A percentile compares a stretch with the other conserved stretches of the same genome.
These are phyloP conservation scores for Psophia crepitans DNA, from an alignment of 2,113 vertebrate species.

Conservation along the genomic window DNA sequence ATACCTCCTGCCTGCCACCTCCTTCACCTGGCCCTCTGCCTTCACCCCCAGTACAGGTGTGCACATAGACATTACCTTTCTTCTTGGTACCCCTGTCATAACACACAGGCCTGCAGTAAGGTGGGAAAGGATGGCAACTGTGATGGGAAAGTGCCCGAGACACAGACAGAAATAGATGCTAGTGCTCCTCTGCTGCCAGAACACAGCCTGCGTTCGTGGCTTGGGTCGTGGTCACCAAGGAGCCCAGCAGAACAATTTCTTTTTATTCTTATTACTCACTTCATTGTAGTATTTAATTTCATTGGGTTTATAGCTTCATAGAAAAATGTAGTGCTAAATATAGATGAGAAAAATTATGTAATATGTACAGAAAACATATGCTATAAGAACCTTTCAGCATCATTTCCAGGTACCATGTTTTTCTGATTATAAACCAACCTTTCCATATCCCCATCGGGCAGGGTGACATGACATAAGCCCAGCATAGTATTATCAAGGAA, in stretches of 20 bases:
- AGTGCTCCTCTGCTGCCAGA: background rate
- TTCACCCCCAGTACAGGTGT: background rate
- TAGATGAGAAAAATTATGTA: background rate
- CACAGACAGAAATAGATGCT: background rate
- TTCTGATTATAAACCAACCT: background rate
- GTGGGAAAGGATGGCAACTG: background rate
- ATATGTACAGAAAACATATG: background rate
- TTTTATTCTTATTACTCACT: background rate
- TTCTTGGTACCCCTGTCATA: background rate
- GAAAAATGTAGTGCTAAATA: background rate
- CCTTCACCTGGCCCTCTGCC: background rate
- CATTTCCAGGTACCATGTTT: background rate
- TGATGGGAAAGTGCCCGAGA: background rate
- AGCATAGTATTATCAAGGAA: background rate
- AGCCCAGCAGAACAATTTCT: background rate
- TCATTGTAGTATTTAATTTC: background rate
- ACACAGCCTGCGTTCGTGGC: rapidly evolving
- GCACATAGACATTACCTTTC: background rate
- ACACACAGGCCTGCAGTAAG: background rate
- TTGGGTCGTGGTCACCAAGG: background rate
- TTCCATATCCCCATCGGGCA: background rate
- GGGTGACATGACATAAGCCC: background rate
- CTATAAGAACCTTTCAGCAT: background rate
- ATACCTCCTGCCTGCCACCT: background rate
- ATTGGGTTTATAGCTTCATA: background rate